Evolutionary conservation across 2,113 vertebrate genomes (phyloP).

Genomic region (Calypte anna): DNA sequence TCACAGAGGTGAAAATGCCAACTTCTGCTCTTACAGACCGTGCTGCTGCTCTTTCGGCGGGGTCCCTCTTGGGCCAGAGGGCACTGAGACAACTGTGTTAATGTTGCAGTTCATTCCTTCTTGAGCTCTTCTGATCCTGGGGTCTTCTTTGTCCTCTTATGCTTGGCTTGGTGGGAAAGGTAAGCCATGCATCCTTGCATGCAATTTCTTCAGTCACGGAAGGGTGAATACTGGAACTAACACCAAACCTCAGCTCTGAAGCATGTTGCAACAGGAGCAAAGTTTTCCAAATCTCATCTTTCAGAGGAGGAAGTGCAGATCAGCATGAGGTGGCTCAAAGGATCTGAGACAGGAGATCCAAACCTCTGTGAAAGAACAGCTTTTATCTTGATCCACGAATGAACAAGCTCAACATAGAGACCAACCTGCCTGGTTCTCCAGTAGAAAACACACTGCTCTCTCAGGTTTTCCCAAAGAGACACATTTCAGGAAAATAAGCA

Average conservation of each 20-base stretch:
- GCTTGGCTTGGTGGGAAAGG: too few species aligned
- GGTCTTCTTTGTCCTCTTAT: background rate
- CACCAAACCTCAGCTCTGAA: background rate
- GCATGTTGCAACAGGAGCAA: background rate
- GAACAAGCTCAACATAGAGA: background rate
- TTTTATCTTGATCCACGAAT: background rate
- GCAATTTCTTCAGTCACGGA: background rate
- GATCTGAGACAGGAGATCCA: background rate
- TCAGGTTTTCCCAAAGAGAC: background rate
- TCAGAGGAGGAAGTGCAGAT: background rate
- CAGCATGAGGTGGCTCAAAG: fast-evolving
- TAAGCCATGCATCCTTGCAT: background rate
- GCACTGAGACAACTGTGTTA: background rate
- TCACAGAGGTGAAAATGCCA: background rate
- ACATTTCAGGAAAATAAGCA: background rate
- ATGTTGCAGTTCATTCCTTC: background rate
- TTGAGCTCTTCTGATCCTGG: background rate
- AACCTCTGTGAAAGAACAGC: background rate
- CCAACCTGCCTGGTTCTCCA: background rate
- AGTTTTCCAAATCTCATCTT: background rate
- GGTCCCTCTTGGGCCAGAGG: background rate
- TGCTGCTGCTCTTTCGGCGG: background rate
- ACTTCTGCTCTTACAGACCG: background rate
- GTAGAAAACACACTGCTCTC: background rate
- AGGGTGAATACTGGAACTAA: background rate